Percentiles rank a stretch among this genome's conserved stretches.
These are phyloP conservation scores for Adelphocoris suturalis DNA, from an alignment of 2,888 invertebrate genomes.

Conservation along the genomic window DNA sequence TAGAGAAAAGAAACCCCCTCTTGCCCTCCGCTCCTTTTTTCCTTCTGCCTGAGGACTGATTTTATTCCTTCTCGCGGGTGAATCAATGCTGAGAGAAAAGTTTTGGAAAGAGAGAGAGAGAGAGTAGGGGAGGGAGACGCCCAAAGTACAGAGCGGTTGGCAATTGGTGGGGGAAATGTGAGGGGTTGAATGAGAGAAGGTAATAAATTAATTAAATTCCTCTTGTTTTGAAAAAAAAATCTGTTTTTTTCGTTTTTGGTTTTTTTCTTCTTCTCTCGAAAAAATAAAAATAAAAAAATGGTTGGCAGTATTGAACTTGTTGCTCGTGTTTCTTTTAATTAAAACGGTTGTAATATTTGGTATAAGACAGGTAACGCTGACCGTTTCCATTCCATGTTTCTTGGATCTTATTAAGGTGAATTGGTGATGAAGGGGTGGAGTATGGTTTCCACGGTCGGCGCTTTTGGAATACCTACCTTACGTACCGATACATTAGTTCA, in stretches of 20 bases:
- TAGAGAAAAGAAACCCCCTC: conserved; percentile 47
- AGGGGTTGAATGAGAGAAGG: background rate
- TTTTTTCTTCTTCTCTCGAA: too few species aligned
- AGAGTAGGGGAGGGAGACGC: background rate
- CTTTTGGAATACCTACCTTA: background rate
- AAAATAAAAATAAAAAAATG: background rate
- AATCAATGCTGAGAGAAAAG: conserved; percentile 56
- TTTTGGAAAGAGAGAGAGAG: conserved; percentile 6
- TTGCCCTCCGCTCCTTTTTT: conserved; percentile 16
- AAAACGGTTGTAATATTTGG: conserved; percentile 24
- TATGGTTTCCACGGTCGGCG: background rate
- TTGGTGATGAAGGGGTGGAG: too few species aligned
- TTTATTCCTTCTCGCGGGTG: conserved; percentile 49
- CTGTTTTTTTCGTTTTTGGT: background rate
- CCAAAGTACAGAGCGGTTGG: background rate
- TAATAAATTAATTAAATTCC: conserved; percentile 47
- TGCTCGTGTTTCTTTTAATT: conserved; percentile 35
- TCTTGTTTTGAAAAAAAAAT: background rate
- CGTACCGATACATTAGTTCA: conserved; percentile 7
- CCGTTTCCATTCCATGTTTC: too few species aligned
- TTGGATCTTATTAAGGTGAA: too few species aligned
- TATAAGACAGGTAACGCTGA: background rate
- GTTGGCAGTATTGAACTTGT: conserved; percentile 24
- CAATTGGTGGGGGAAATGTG: background rate
- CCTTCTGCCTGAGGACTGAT: conserved; percentile 51